A percentile compares a stretch with the other conserved stretches of the same genome.
These are phyloP conservation scores for Mesochorus sp. DNA, from an alignment of 2,888 invertebrate genomes.

Conservation along the genomic window DNA sequence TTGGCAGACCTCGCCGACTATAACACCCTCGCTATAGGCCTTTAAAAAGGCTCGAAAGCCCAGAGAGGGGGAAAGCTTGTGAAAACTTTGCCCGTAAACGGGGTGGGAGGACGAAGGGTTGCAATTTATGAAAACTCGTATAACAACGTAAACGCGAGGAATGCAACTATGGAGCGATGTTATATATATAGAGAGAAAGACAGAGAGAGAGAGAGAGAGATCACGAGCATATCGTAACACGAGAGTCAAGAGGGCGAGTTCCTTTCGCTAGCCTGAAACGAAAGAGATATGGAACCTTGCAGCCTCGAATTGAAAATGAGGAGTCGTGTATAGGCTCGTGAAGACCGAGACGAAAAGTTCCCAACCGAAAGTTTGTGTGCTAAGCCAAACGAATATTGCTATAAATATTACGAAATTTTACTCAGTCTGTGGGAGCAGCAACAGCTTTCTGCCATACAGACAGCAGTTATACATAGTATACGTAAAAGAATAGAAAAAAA, in stretches of 20 bases:
- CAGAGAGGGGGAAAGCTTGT: constrained; percentile 8
- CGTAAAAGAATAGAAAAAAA: no score
- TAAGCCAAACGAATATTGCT: constrained; percentile 73
- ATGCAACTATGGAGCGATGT: constrained; percentile 61
- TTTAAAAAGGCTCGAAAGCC: constrained; percentile 21
- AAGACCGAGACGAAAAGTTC: constrained; percentile 48
- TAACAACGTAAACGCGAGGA: constrained; percentile 71
- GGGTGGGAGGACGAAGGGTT: constrained; percentile 12
- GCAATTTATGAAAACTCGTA: constrained; percentile 74
- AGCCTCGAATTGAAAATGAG: constrained; percentile 11
- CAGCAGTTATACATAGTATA: no score
- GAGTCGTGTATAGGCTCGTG: constrained; percentile 3
- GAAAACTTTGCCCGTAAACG: constrained; percentile 69
- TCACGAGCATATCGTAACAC: not conserved
- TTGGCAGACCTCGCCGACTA: constrained; percentile 23
- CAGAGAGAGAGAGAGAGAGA: constrained; percentile 28
- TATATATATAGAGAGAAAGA: constrained; percentile 29
- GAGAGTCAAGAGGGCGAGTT: constrained; percentile 24
- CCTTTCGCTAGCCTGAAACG: constrained; percentile 34
- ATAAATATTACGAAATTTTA: constrained; percentile 73
- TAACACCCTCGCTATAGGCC: constrained; percentile 32
- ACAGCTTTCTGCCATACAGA: constrained; percentile 22
- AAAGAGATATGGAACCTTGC: constrained; percentile 46
- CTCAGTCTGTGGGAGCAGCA: constrained; percentile 46
- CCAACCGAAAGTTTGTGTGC: constrained; percentile 64